Evolutionary conservation across 2,113 vertebrate species (phyloP).

Genomic region (Heterotilapia buettikoferi): DNA sequence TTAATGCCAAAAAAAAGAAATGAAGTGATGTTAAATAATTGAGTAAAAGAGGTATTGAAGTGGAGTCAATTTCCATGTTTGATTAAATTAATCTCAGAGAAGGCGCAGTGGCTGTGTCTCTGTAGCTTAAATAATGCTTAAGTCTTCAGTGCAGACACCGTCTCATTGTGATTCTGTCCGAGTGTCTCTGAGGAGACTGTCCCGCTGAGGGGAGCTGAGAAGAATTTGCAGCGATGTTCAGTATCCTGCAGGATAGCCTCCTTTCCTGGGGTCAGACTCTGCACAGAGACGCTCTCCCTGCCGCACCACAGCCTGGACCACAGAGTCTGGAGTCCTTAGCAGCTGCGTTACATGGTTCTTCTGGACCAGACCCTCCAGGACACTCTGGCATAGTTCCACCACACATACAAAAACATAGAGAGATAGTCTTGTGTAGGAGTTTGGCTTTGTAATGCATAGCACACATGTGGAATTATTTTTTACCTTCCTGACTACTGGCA

Average conservation of each 20-base stretch:
- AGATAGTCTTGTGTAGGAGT: not conserved
- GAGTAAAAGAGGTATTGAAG: constrained; percentile 18
- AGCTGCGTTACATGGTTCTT: constrained; percentile 72
- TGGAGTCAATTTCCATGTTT: not conserved
- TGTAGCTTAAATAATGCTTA: constrained; percentile 2
- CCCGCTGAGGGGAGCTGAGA: not conserved
- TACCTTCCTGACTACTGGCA: not conserved
- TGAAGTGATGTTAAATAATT: not conserved
- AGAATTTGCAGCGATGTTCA: constrained; percentile 31
- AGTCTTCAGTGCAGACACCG: constrained; percentile 4
- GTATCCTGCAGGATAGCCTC: constrained; percentile 74
- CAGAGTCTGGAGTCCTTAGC: constrained; percentile 51
- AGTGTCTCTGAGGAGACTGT: constrained; percentile 25
- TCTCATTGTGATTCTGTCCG: not conserved
- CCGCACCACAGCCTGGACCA: constrained; percentile 72
- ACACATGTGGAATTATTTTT: not conserved
- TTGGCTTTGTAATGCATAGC: not conserved
- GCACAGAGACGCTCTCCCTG: constrained; percentile 34
- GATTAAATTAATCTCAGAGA: not conserved
- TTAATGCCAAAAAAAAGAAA: constrained; percentile 15
- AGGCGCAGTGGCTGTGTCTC: constrained; percentile 13
- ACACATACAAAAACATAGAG: not conserved
- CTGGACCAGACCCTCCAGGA: constrained; percentile 66
- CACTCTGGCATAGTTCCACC: constrained; percentile 40
- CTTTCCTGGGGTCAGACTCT: constrained; percentile 68